Evolutionary conservation across 2,797 vertebrate species (phyloP).

Genomic region (Cheirogaleus major): DNA sequence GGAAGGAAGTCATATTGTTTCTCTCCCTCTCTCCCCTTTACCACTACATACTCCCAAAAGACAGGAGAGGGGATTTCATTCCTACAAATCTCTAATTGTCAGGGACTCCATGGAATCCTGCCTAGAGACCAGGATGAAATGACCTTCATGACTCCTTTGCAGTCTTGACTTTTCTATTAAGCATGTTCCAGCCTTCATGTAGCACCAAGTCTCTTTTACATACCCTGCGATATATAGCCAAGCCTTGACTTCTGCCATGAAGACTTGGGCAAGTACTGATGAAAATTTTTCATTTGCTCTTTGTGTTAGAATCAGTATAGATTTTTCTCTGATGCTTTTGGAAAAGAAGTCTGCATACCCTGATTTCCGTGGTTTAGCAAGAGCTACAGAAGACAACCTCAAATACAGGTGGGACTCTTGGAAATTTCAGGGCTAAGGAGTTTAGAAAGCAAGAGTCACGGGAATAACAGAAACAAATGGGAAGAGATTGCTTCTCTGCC

Average conservation of each 20-base stretch:
- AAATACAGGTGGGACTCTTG: not conserved
- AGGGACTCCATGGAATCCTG: not conserved
- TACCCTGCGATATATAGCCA: not conserved
- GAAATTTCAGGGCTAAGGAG: not conserved
- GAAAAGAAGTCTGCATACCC: not conserved
- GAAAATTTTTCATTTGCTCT: conserved; percentile 1
- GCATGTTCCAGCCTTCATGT: not conserved
- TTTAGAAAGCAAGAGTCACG: not conserved
- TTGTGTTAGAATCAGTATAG: not conserved
- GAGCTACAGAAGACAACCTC: not conserved
- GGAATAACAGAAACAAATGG: not conserved
- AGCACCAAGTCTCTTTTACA: conserved; percentile 6
- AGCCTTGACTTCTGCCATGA: not conserved
- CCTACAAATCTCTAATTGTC: conserved; percentile 11
- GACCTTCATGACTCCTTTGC: not conserved
- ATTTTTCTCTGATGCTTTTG: conserved; percentile 20
- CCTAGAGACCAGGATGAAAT: conserved; percentile 5
- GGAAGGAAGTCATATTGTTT: not conserved
- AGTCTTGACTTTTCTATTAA: not conserved
- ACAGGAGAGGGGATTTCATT: conserved; percentile 30
- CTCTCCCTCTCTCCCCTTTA: not conserved
- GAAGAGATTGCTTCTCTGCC: not conserved
- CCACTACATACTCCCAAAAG: not conserved
- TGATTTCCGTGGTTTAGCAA: not conserved
- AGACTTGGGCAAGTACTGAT: not conserved